phyloP scores from a whole-genome alignment of 2,113 vertebrate species.

The Tangachromis dhanisi region DNA sequence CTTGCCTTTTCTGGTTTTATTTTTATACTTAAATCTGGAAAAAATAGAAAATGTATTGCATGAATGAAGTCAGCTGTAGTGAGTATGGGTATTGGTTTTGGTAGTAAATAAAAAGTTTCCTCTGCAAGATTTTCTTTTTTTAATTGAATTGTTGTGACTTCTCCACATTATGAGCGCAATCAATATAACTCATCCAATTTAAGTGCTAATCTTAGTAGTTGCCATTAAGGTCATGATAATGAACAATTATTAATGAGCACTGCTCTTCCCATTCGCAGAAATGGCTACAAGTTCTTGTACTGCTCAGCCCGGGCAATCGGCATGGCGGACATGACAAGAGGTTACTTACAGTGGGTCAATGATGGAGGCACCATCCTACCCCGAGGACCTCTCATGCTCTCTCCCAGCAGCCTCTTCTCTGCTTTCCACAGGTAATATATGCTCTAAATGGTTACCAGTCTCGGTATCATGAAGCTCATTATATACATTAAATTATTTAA shows the following conservation, averaged over 20 bases:
- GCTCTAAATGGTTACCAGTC: background rate
- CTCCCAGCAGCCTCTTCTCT: conserved; percentile 96
- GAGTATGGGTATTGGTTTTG: background rate
- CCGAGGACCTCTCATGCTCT: conserved; percentile 90
- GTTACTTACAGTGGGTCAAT: conserved; percentile 97
- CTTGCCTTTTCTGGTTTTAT: background rate
- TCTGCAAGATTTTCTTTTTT: background rate
- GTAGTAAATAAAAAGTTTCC: background rate
- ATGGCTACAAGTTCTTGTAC: conserved; percentile 98
- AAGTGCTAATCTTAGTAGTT: background rate
- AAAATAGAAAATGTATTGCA: background rate
- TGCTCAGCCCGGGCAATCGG: conserved; percentile 96
- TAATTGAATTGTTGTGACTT: background rate
- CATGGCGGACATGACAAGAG: conserved; percentile 97
- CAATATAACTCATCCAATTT: background rate
- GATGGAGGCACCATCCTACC: conserved; percentile 93
- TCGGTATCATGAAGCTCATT: background rate
- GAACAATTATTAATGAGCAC: background rate
- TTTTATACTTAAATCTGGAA: background rate
- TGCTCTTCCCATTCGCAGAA: conserved; percentile 66
- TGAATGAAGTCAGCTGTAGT: background rate
- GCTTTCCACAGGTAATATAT: conserved; percentile 87
- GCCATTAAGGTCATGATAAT: background rate
- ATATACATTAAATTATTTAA: background rate
- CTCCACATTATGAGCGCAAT: background rate